These are phyloP conservation scores for Camelus bactrianus DNA, from an alignment of 2,113 vertebrate genomes.

Conservation along the genomic window DNA sequence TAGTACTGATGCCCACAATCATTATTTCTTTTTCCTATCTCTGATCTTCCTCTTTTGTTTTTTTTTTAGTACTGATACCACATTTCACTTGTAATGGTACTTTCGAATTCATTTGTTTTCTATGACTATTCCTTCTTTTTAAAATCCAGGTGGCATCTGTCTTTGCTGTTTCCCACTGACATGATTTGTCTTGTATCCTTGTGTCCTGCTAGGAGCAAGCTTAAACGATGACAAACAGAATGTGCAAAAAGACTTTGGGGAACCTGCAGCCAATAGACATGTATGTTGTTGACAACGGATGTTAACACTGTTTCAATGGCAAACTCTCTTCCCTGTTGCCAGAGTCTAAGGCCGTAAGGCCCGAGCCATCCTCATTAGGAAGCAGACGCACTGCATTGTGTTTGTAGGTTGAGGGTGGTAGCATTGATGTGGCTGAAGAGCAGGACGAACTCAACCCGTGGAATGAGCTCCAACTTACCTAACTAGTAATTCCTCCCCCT, in stretches of 20 bases:
- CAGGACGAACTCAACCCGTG: neutral
- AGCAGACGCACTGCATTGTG: neutral
- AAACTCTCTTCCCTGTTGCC: neutral
- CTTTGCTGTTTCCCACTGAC: neutral
- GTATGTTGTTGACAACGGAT: rapidly evolving
- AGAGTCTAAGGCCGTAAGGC: neutral
- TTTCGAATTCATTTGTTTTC: neutral
- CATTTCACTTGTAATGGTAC: neutral
- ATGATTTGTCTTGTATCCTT: neutral
- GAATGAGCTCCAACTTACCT: neutral
- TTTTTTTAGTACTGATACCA: neutral
- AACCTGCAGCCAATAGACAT: rapidly evolving
- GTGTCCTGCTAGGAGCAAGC: neutral
- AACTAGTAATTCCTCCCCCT: neutral
- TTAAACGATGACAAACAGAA: neutral
- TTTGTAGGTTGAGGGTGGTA: neutral
- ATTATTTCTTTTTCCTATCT: neutral
- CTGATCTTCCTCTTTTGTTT: neutral
- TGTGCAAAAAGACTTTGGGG: neutral
- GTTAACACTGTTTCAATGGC: neutral
- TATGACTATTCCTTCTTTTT: neutral
- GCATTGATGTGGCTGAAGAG: neutral
- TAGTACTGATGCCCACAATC: neutral
- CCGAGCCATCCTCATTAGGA: no score
- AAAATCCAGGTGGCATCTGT: neutral